A percentile compares a stretch with the other conserved stretches of the same genome.
These are phyloP conservation scores for Sterna hirundo DNA, from an alignment of 2,113 vertebrate species.

Conservation along the genomic window DNA sequence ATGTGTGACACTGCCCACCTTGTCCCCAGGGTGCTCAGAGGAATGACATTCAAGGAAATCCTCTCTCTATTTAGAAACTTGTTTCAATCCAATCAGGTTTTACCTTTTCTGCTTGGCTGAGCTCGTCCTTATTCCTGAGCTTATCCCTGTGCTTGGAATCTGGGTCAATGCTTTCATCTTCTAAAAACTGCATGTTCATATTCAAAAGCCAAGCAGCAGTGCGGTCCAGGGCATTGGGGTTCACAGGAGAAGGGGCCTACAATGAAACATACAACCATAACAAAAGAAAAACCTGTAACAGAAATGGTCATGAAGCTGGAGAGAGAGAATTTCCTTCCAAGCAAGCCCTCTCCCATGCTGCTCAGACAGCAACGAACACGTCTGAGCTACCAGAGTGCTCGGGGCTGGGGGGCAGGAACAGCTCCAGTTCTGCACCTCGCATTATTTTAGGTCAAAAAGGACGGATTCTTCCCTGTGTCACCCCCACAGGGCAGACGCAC, in stretches of 20 bases:
- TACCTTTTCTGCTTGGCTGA: slow-evolving; percentile 98
- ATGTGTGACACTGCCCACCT: slow-evolving; percentile 13
- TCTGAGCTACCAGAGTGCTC: neutral
- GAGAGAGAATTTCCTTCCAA: neutral
- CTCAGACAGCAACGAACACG: neutral
- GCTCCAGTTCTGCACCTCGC: neutral
- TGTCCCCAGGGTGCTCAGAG: slow-evolving; percentile 13
- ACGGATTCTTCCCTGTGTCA: neutral
- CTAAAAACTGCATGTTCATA: slow-evolving; percentile 98
- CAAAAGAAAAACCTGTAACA: slow-evolving; percentile 62
- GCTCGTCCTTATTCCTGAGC: slow-evolving; percentile 94
- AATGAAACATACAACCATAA: slow-evolving; percentile 83
- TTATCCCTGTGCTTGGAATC: slow-evolving; percentile 90
- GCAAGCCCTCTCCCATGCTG: neutral
- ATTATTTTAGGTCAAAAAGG: neutral
- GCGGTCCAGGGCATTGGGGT: slow-evolving; percentile 98
- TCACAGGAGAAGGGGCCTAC: slow-evolving; percentile 98
- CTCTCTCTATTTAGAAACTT: slow-evolving; percentile 54
- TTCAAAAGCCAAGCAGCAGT: slow-evolving; percentile 99
- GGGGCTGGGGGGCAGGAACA: neutral
- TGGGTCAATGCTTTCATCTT: slow-evolving; percentile 92
- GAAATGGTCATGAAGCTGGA: slow-evolving; percentile 45
- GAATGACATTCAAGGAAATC: slow-evolving; percentile 44
- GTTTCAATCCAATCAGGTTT: slow-evolving; percentile 63
- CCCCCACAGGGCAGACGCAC: neutral